phyloP scores from a whole-genome alignment of 2,888 invertebrate species.

The Scotopteryx bipunctaria region DNA sequence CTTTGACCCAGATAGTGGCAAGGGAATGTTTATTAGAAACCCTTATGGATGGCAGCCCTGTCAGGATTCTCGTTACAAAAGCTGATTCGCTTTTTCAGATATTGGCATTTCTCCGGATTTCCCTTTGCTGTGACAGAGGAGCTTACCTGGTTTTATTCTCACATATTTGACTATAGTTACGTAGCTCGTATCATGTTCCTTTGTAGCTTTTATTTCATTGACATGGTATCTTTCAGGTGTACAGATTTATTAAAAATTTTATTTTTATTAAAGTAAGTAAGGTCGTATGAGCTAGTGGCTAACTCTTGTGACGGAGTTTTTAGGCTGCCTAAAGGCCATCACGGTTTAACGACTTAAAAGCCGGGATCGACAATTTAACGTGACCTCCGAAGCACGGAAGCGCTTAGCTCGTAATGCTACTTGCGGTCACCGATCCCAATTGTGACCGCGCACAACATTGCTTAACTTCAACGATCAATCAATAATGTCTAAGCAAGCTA shows the following conservation, averaged over 20 bases:
- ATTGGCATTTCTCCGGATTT: conserved; percentile 38
- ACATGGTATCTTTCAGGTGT: background rate
- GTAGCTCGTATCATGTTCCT: conserved; percentile 7
- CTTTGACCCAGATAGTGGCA: conserved; percentile 21
- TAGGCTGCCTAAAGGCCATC: no score
- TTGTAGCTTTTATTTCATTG: background rate
- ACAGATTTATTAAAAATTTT: no score
- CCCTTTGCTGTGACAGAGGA: conserved; percentile 28
- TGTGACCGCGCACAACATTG: no score
- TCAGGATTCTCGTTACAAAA: conserved; percentile 41
- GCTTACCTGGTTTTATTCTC: conserved; percentile 30
- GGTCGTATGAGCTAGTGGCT: no score
- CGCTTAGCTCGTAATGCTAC: no score
- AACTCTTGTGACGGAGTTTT: no score
- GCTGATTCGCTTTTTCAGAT: conserved; percentile 41
- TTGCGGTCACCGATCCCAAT: no score
- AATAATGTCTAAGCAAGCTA: no score
- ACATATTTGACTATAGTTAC: conserved; percentile 16
- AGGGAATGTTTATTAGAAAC: conserved; percentile 26
- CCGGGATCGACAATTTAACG: no score
- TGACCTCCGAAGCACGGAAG: no score
- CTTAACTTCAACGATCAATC: no score
- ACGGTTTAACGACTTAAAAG: no score
- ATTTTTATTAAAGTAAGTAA: background rate
- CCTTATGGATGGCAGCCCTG: conserved; percentile 31